Percentiles rank a stretch among this genome's conserved stretches.
Evolutionary conservation across 2,113 vertebrate genomes (phyloP).

Genomic region (Dasyurus viverrinus): DNA sequence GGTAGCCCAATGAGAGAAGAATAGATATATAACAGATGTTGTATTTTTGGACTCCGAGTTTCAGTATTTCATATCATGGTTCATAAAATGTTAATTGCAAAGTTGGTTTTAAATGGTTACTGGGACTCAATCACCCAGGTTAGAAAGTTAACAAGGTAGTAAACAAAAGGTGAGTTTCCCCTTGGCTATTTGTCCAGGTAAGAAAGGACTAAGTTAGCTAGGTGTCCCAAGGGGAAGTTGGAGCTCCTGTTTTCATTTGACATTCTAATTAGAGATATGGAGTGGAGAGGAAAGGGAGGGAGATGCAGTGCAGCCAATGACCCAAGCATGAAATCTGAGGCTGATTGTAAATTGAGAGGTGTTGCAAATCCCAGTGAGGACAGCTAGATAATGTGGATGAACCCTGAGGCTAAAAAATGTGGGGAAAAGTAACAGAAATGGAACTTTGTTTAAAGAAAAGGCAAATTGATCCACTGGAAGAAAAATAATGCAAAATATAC

Average conservation of each 20-base stretch:
- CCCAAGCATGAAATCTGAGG: background rate
- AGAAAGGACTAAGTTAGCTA: background rate
- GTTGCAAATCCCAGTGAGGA: constrained; percentile 1
- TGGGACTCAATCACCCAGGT: constrained; percentile 16
- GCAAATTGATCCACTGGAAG: background rate
- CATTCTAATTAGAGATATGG: constrained; percentile 19
- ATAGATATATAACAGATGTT: constrained; percentile 24
- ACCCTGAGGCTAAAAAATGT: background rate
- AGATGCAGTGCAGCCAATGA: background rate
- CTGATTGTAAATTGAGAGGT: background rate
- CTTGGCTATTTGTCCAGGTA: constrained; percentile 1
- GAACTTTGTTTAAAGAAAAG: constrained; percentile 22
- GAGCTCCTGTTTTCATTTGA: constrained; percentile 33
- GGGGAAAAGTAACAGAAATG: constrained; percentile 1
- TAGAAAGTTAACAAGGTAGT: background rate
- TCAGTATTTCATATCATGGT: constrained; percentile 1
- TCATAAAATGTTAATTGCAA: constrained; percentile 54
- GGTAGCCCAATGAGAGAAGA: background rate
- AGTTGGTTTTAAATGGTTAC: constrained; percentile 42
- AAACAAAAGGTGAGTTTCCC: constrained; percentile 38
- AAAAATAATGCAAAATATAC: background rate
- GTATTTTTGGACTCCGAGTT: constrained; percentile 9
- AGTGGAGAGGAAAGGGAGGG: background rate
- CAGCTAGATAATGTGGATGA: background rate
- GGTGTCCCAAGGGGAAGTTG: background rate